Evolutionary conservation across 2,113 vertebrate genomes (phyloP).

Genomic region (Pundamilia nyererei): DNA sequence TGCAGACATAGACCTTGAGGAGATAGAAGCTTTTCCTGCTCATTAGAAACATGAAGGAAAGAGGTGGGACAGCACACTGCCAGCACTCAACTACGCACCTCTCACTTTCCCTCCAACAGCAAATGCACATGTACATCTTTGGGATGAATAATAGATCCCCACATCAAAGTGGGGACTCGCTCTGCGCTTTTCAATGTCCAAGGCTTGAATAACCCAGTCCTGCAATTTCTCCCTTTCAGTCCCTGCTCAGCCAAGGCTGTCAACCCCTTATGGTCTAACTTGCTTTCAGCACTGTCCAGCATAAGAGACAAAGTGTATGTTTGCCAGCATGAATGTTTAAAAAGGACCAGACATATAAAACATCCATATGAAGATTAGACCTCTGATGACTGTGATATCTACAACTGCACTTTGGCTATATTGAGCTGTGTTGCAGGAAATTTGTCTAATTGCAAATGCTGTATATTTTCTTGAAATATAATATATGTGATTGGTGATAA

Average conservation of each 20-base stretch:
- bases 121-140: not conserved
- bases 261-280: not conserved
- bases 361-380: not conserved
- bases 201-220: not conserved
- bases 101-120: not conserved
- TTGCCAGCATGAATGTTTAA: conserved; percentile 20
- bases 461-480: not conserved
- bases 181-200: not conserved
- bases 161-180: conserved; percentile 39
- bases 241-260: not conserved
- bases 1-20: conserved; percentile 12
- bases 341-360: not conserved
- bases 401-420: not conserved
- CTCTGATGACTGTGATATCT: not conserved
- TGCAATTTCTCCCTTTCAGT: conserved; percentile 5
- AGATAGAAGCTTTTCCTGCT: not conserved
- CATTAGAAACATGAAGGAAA: conserved; percentile 25
- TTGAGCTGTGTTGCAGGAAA: not conserved
- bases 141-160: conserved; percentile 42
- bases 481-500: not conserved
- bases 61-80: not conserved
- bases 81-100: not conserved
- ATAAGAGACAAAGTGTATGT: not conserved
- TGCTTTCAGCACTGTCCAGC: not conserved
- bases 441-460: not conserved